Conservation (phyloP, 2,888 invertebrate species). For the Nipponacmea schrenckii region DNA sequence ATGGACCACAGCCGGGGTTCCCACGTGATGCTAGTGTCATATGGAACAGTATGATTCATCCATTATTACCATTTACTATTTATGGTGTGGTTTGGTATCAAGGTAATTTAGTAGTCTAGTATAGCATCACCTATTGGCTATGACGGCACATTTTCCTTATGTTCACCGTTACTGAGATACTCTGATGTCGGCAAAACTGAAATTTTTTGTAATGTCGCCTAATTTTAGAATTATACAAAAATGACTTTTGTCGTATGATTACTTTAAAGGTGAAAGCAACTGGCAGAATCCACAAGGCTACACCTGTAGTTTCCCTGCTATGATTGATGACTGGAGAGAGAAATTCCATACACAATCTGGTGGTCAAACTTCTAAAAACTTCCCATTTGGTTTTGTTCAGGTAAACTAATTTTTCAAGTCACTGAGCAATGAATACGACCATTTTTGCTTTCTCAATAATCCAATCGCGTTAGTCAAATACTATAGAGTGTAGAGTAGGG, state of each 20-base stretch:
- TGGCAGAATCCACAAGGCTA: slow-evolving; percentile 17
- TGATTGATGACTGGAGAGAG: slow-evolving; percentile 26
- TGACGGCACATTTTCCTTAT: too few relatives aligned
- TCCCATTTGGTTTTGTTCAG: slow-evolving; percentile 35
- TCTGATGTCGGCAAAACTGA: too few relatives aligned
- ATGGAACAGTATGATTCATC: slow-evolving; percentile 48
- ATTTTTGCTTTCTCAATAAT: too few relatives aligned
- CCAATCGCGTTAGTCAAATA: too few relatives aligned
- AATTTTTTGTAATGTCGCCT: too few relatives aligned
- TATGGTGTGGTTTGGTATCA: slow-evolving; percentile 46
- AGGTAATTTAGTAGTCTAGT: not conserved
- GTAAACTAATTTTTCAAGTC: slow-evolving; percentile 1
- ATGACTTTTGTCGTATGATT: too few relatives aligned
- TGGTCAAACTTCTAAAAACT: slow-evolving; percentile 17
- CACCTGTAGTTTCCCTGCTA: slow-evolving; percentile 25
- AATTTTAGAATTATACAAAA: too few relatives aligned
- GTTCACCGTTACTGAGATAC: too few relatives aligned
- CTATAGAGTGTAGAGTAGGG: too few relatives aligned
- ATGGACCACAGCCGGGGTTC: not conserved
- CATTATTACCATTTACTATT: slow-evolving; percentile 36
- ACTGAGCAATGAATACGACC: too few relatives aligned
- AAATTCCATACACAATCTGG: slow-evolving; percentile 18
- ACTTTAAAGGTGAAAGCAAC: slow-evolving; percentile 1
- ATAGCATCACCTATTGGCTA: too few relatives aligned
- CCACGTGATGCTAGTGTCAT: slow-evolving; percentile 14